Percentiles rank a stretch among this genome's conserved stretches.
phyloP scores from a whole-genome alignment of 1,140 invertebrate genomes.

The Adelges cooleyi region DNA sequence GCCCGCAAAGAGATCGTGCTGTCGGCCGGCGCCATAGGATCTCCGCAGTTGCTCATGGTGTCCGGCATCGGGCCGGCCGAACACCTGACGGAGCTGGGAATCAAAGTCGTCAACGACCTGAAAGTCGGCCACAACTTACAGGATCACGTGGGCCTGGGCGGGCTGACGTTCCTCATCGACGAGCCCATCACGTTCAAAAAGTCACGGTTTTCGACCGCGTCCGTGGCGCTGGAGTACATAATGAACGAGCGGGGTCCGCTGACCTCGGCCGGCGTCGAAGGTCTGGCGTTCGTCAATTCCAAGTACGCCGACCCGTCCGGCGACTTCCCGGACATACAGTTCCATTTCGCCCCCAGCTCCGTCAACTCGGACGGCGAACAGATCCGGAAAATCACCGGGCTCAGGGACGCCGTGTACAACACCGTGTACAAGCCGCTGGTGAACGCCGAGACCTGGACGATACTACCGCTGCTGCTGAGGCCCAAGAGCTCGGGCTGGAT shows the following conservation, averaged over 20 bases:
- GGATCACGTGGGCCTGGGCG: constrained; percentile 71
- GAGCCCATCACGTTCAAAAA: constrained; percentile 67
- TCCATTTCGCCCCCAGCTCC: constrained; percentile 71
- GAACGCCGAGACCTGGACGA: constrained; percentile 68
- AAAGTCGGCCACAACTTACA: constrained; percentile 74
- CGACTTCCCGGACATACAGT: constrained; percentile 74
- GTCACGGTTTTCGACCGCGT: constrained; percentile 59
- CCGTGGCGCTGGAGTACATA: constrained; percentile 69
- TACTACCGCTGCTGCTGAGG: constrained; percentile 63
- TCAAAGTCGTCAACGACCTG: constrained; percentile 59
- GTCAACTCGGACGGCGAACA: constrained; percentile 67
- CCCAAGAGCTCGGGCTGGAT: constrained; percentile 74
- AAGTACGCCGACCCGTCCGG: constrained; percentile 61
- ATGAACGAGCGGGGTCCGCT: constrained; percentile 64
- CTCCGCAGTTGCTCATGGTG: constrained; percentile 76
- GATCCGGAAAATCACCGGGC: constrained; percentile 58
- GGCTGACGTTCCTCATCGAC: constrained; percentile 67
- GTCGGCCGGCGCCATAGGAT: constrained; percentile 67
- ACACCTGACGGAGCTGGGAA: constrained; percentile 61
- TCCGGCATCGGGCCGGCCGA: constrained; percentile 74
- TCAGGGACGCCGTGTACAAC: constrained; percentile 68
- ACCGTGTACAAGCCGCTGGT: constrained; percentile 71
- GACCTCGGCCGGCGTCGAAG: constrained; percentile 68
- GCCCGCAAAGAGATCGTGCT: constrained; percentile 66
- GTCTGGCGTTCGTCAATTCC: constrained; percentile 69